Evolutionary conservation across 2,797 vertebrate genomes (phyloP).

Genomic region (Hirundo rustica): DNA sequence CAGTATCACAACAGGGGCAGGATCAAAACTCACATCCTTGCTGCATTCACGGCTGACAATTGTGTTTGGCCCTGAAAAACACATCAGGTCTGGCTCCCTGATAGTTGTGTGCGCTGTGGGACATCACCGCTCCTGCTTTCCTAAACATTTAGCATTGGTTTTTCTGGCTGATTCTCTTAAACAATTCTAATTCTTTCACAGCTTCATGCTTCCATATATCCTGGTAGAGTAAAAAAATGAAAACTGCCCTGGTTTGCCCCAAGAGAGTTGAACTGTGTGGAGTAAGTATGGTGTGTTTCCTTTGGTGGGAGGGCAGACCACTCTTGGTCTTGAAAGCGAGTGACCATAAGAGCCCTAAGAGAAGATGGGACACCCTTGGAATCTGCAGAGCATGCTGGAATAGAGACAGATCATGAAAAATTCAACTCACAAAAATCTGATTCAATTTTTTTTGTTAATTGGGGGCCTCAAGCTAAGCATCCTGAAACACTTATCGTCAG

Average conservation of each 20-base stretch:
- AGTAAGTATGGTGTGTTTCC: fast-evolving
- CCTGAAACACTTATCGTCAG: background rate
- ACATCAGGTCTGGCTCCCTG: background rate
- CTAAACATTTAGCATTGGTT: background rate
- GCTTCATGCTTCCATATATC: background rate
- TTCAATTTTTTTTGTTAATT: background rate
- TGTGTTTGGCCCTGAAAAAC: background rate
- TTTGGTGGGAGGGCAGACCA: background rate
- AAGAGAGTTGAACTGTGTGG: background rate
- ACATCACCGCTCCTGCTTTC: background rate
- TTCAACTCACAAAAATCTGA: background rate
- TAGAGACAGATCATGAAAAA: background rate
- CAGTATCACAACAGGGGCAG: background rate
- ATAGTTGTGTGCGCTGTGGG: background rate
- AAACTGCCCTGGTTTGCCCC: background rate
- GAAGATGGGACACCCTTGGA: background rate
- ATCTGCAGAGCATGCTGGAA: background rate
- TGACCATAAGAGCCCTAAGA: background rate
- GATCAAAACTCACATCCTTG: background rate
- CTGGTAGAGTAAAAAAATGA: background rate
- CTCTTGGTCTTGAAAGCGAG: background rate
- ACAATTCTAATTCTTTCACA: background rate
- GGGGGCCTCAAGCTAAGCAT: background rate
- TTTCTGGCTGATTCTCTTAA: background rate
- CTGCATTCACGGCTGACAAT: background rate